Percentiles rank a stretch among this genome's conserved stretches.
These are phyloP conservation scores for Leptoclinus maculatus DNA, from an alignment of 2,797 vertebrate genomes.

Conservation along the genomic window DNA sequence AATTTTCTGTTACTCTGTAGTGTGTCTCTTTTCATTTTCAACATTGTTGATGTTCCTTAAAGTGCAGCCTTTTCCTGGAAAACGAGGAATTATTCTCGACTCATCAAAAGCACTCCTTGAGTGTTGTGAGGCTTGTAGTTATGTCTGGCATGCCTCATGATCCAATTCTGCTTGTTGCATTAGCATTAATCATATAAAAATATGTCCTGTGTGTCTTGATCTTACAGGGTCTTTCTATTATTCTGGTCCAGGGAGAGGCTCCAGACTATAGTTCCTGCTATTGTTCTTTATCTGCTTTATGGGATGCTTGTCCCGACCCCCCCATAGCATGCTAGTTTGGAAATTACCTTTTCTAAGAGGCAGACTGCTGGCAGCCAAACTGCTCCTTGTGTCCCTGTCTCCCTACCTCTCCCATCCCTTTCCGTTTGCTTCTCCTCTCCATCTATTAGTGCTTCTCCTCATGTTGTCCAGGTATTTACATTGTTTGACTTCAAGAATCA, in stretches of 20 bases:
- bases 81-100: background rate
- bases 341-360: conserved; percentile 81
- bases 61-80: conserved; percentile 20
- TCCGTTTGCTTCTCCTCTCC: conserved; percentile 63
- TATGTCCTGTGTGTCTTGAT: conserved; percentile 72
- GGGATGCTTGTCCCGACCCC: conserved; percentile 83
- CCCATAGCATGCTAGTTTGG: conserved; percentile 79
- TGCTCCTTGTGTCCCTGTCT: conserved; percentile 73
- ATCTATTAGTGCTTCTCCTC: conserved; percentile 58
- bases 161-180: conserved; percentile 66
- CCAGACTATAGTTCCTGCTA: conserved; percentile 89
- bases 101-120: conserved; percentile 10
- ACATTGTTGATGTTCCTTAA: conserved; percentile 22
- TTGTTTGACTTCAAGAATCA: conserved; percentile 49
- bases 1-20: background rate
- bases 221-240: conserved; percentile 81
- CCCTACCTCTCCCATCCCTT: conserved; percentile 72
- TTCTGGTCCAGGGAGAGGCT: conserved; percentile 86
- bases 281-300: conserved; percentile 94
- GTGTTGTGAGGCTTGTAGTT: conserved; percentile 38
- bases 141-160: conserved; percentile 56
- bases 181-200: conserved; percentile 77
- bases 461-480: conserved; percentile 33
- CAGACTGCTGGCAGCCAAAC: conserved; percentile 63
- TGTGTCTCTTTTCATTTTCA: background rate